These are phyloP conservation scores for Holacanthus passer DNA, from an alignment of 2,113 vertebrate genomes.

Conservation along the genomic window DNA sequence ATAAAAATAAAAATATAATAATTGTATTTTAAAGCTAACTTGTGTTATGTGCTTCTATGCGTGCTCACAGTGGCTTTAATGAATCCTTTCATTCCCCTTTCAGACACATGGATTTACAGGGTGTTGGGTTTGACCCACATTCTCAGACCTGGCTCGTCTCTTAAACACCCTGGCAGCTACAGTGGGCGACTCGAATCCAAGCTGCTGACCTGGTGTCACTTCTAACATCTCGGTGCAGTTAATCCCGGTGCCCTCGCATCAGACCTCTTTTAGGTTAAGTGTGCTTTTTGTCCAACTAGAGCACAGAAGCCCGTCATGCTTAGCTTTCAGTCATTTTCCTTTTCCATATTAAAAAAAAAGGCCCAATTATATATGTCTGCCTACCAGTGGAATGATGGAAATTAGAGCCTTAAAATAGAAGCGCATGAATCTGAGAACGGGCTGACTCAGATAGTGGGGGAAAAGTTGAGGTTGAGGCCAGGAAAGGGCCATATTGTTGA, in stretches of 20 bases:
- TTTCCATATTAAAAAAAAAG: slow-evolving; percentile 55
- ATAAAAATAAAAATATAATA: not conserved
- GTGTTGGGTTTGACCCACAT: slow-evolving; percentile 68
- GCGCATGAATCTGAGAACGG: slow-evolving; percentile 32
- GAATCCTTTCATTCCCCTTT: slow-evolving; percentile 25
- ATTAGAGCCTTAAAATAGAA: slow-evolving; percentile 64
- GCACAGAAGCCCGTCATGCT: not conserved
- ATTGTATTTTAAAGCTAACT: not conserved
- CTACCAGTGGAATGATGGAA: slow-evolving; percentile 54
- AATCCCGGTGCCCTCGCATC: slow-evolving; percentile 34
- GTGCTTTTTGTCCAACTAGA: slow-evolving; percentile 27
- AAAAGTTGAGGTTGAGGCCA: slow-evolving; percentile 58
- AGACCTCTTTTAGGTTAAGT: slow-evolving; percentile 7
- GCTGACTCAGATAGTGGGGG: slow-evolving; percentile 66
- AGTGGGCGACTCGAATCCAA: slow-evolving; percentile 18
- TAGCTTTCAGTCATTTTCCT: slow-evolving; percentile 31
- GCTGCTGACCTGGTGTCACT: slow-evolving; percentile 41
- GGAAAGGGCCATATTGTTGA: slow-evolving; percentile 57
- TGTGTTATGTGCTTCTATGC: not conserved
- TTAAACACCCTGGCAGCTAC: slow-evolving; percentile 34
- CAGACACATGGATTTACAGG: slow-evolving; percentile 32
- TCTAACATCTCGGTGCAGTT: slow-evolving; percentile 28
- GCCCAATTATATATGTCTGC: slow-evolving; percentile 43
- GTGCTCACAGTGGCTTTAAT: not conserved
- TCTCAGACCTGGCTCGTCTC: slow-evolving; percentile 35